Evolutionary conservation across 2,113 vertebrate genomes (phyloP), one percentile per base, ranked within the genome.

Genomic region (Myocastor coypus): DNA sequence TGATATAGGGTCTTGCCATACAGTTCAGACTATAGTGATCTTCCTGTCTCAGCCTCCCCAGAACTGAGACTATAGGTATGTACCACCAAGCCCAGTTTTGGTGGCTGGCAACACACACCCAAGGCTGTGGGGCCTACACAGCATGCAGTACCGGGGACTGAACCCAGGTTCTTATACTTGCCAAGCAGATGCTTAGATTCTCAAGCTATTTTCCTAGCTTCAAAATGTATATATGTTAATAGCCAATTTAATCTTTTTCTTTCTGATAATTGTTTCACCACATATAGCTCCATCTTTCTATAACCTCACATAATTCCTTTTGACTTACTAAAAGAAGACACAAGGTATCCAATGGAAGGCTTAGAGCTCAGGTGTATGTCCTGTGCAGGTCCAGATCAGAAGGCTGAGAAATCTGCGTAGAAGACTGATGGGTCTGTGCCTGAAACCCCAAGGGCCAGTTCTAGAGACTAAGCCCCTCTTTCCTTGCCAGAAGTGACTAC

Each of bases 221-320:
- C 22, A 61, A 92, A 88, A 94, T 40, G 13, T 42, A 94, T 8
- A 40, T 26, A 86, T 91, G 6, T 40, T 61, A 69, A 86, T 3
- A 68, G 9, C 81, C 50, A 93, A 13, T 78, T 83, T 40, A 91
- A 37, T 37, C 34, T n/a, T 37, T 16, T 16, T 71, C 37, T 42
- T 80, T 94, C 90, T 95, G 59, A 71, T 7, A 89, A 73, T 73
- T 73, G 42, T 55, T 40, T 69, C 73, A 11, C 24, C 12, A 91
- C 26, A 34, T 96, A 19, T 88, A 95, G 75, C 24, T 73, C 82
- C 85, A 69, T 42, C 82, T 88, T 96, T 93, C n/a, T 63, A 9
- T 89, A 68, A 80, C 32, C 52, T 28, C 30, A 82, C 32, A 85
- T 82, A 55, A 2, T 94, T 96, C 16, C 57, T 92, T 71, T 75